Base-by-base conservation (phyloP, 1,140 invertebrate genomes). In the Galendromus occidentalis region DNA sequence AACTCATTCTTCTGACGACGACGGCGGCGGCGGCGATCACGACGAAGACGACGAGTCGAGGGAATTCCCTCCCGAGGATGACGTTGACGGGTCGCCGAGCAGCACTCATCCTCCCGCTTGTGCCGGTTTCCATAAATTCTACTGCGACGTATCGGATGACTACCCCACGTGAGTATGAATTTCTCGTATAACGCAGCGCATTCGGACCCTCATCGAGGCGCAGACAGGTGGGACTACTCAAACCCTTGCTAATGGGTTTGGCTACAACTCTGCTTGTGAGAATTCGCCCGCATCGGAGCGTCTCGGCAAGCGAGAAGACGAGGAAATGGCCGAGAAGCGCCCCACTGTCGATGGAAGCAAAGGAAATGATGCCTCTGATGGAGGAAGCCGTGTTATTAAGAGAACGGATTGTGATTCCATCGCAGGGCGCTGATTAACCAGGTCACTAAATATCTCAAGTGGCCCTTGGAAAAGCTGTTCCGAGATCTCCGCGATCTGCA, bases 381-480 rank as follows among this genome's bases (percentile, higher is more conserved):
- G 9, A 39, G 9, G 9, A 4, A 6, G 33, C 33, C 33, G 9
- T 9, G 33, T 39, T n/a, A n/a, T n/a, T 39, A 39, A 39, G 33
- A 39, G 4, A 6, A 39, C 33, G 33, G 33, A 6, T 4, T 39
- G 4, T 39, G 14, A 14, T 47, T 44, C 18, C 42, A 59, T 20
- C 25, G 51, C 7, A 69, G 69, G 39, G 68, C 67, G 14, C 59
- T 69, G 2, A 66, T 70, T 0, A 69, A 44, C 18, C 65, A 67
- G 64, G 68, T 70, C 7, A 68, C 68, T 22, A 69, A 70, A n/a
- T 72, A 72, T 51, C 69, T 72, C 67, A 71, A 72, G 47, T 72
- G 69, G 68, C 71, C 71, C 7, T 44, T 72, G 22, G 71, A 72
- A 44, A 72, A 70, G 47, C 66, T 72, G 14, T 72, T 72, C 42